Base-by-base conservation (phyloP, 1,140 invertebrate genomes). In the Musca vetustissima region DNA sequence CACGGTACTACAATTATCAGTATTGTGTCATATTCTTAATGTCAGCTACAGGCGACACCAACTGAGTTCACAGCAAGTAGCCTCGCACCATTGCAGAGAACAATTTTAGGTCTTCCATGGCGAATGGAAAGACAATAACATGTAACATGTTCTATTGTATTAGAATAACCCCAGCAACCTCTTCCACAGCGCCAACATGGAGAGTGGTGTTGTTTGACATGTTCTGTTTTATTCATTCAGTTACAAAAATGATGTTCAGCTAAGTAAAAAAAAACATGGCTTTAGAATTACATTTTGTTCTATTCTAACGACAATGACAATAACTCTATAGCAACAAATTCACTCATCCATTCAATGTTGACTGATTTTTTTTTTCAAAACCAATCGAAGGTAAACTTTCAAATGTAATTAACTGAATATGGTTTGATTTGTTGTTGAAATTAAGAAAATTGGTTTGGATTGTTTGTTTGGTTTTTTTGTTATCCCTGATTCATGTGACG, bases 191-290 rank as follows among this genome's bases (percentile, higher is more conserved):
- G 1, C 19, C 49, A 28, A 2, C 49, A 21, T 50, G 11, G n/a
- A 15, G 13, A 50, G 19, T 19, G 4, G 11, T 22, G 22, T 11
- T 43, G 57, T 36, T 43, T 43, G 36, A 13, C 57, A 61, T 61
- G 28, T 61, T 61, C 57, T 61, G 57, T 32, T 61, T 61, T 61
- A 61, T 61, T 43, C n/a, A 61, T 19, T 36, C n/a, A n/a, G n/a
- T 13, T n/a, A 36, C n/a, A 28, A 19, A 61, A 59, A 61, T 61
- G 57, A 61, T 61, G 57, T 61, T 61, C 57, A 43, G 28, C 28
- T 4, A 9, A 32, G 28, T 9, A 32, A 32, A 59, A n/a, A n/a
- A n/a, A n/a, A n/a, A n/a, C n/a, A n/a, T n/a, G n/a, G n/a, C n/a
- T 55, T 55, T 22, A 55, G 15, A 24, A 14, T 15, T 32, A n/a